phyloP scores from a whole-genome alignment of 2,113 vertebrate species.

The Loxodonta africana region DNA sequence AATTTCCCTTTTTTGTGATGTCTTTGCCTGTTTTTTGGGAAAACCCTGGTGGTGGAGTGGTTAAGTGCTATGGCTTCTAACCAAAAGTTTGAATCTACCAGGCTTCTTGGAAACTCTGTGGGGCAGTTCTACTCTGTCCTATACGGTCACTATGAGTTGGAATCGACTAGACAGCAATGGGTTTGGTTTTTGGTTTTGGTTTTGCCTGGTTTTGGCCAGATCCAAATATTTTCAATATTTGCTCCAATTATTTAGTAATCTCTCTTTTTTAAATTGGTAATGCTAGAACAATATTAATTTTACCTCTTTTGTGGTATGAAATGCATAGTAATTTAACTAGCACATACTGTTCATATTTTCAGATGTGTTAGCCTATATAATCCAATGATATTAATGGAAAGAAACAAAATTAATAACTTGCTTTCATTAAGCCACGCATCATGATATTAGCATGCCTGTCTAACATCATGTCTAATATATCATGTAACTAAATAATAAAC shows the following conservation, averaged over 20 bases:
- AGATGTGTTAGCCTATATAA: neutral
- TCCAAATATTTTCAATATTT: slow-evolving; percentile 37
- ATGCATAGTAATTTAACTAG: slow-evolving; percentile 12
- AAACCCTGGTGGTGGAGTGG: too few relatives aligned
- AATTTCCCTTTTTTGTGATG: too few relatives aligned
- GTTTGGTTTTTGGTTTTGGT: too few relatives aligned
- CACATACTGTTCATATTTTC: slow-evolving; percentile 16
- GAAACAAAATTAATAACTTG: slow-evolving; percentile 58
- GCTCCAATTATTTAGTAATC: neutral
- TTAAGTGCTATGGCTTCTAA: too few relatives aligned
- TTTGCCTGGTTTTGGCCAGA: neutral
- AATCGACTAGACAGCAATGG: too few relatives aligned
- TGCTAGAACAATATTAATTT: neutral
- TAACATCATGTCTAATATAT: neutral
- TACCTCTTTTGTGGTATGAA: neutral
- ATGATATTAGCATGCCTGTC: neutral
- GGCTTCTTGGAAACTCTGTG: too few relatives aligned
- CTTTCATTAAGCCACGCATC: slow-evolving; percentile 31
- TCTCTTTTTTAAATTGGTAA: neutral
- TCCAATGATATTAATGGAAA: neutral
- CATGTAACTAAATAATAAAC: neutral
- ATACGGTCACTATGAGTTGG: too few relatives aligned
- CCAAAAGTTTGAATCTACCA: too few relatives aligned
- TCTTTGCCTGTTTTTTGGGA: too few relatives aligned
- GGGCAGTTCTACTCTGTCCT: too few relatives aligned